Conservation (phyloP, 2,888 invertebrate species). For the Parelbella ahira region DNA sequence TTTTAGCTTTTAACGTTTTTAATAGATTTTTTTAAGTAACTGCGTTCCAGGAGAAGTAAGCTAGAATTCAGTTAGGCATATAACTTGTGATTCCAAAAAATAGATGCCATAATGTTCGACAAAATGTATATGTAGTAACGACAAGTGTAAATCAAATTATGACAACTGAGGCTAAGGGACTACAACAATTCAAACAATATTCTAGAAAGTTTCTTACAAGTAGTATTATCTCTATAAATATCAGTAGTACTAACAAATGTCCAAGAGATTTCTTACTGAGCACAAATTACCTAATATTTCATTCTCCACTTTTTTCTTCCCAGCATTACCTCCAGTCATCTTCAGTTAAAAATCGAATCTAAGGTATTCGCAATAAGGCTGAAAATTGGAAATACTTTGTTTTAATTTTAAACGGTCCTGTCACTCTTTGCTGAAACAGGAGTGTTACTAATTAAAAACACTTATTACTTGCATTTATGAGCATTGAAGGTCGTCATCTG, state of each 20-base stretch:
- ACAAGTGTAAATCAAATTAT: too few relatives aligned
- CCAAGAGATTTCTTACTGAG: conserved; percentile 33
- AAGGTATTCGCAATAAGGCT: conserved; percentile 31
- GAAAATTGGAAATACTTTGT: conserved; percentile 27
- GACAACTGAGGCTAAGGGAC: too few relatives aligned
- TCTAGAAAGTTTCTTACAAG: too few relatives aligned
- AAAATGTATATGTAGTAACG: too few relatives aligned
- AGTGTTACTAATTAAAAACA: conserved; percentile 32
- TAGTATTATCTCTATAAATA: too few relatives aligned
- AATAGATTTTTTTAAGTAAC: too few relatives aligned
- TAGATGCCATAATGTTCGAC: too few relatives aligned
- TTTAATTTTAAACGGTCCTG: conserved; percentile 7
- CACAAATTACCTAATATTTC: conserved; percentile 27
- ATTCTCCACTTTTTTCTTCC: conserved; percentile 9
- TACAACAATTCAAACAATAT: too few relatives aligned
- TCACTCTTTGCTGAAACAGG: conserved; percentile 29
- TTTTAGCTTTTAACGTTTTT: too few relatives aligned
- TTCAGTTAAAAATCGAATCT: conserved; percentile 1
- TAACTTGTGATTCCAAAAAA: too few relatives aligned
- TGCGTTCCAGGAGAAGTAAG: too few relatives aligned
- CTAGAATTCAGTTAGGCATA: too few relatives aligned
- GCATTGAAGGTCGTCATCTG: conserved; percentile 21
- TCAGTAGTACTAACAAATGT: conserved; percentile 30
- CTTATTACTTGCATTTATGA: conserved; percentile 29
- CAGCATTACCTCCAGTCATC: neutral